Conservation (phyloP, 2,113 vertebrate genomes). For the Spea multiplicata region DNA sequence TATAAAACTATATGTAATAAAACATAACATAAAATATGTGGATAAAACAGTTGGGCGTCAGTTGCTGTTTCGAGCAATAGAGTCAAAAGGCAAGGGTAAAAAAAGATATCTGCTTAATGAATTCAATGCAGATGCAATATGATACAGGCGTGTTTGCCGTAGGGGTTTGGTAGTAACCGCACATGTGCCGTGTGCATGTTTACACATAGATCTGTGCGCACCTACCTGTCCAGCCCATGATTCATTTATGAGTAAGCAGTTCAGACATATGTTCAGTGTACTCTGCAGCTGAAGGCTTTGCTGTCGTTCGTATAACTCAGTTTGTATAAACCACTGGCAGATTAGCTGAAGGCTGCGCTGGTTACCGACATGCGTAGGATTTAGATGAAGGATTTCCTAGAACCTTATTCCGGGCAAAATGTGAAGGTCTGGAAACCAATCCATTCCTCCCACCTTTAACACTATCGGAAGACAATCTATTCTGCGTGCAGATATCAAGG, state of each 20-base stretch:
- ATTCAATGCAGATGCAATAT: not conserved
- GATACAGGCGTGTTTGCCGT: constrained; percentile 14
- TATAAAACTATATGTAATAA: no score
- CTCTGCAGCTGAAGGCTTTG: constrained; percentile 16
- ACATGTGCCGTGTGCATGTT: constrained; percentile 24
- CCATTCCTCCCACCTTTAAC: constrained; percentile 2
- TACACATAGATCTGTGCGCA: not conserved
- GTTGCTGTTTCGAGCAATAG: no score
- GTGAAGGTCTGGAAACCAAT: constrained; percentile 11
- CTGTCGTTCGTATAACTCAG: constrained; percentile 10
- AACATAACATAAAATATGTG: no score
- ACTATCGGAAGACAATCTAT: not conserved
- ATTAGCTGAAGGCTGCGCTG: constrained; percentile 32
- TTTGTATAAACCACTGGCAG: not conserved
- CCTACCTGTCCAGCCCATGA: constrained; percentile 18
- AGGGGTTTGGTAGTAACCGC: constrained; percentile 7
- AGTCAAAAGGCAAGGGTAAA: no score
- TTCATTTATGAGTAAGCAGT: constrained; percentile 37
- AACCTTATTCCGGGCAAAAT: not conserved
- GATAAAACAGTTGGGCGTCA: no score
- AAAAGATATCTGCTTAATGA: no score
- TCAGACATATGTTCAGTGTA: constrained; percentile 23
- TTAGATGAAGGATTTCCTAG: constrained; percentile 32
- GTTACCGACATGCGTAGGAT: constrained; percentile 7
- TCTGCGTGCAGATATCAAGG: not conserved